A percentile compares a stretch with the other conserved stretches of the same genome.
Evolutionary conservation across 1,140 invertebrate species (phyloP).

Genomic region (Micrasema minimum): DNA sequence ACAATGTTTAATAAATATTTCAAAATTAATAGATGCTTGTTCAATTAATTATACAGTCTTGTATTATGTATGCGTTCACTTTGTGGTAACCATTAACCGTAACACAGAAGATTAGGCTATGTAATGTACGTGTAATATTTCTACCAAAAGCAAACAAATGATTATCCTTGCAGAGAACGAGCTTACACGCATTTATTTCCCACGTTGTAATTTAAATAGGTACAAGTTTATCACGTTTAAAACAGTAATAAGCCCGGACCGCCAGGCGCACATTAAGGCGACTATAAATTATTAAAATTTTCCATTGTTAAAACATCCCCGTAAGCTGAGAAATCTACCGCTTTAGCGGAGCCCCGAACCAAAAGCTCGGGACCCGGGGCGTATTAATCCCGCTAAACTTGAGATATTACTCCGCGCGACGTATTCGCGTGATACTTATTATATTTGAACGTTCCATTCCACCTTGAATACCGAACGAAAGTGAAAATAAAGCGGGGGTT

Average conservation of each 20-base stretch:
- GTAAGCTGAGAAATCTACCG: conserved; percentile 27
- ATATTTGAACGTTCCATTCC: conserved; percentile 19
- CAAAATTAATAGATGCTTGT: too few relatives aligned
- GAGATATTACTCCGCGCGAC: conserved; percentile 29
- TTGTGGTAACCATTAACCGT: not conserved
- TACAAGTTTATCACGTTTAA: conserved; percentile 36
- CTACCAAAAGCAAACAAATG: conserved; percentile 15
- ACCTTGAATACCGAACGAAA: conserved; percentile 19
- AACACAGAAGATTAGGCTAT: not conserved
- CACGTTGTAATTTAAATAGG: conserved; percentile 29
- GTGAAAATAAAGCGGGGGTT: conserved; percentile 8
- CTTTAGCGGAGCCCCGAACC: conserved; percentile 18
- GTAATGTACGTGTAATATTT: not conserved
- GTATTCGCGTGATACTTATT: conserved; percentile 29
- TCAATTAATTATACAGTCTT: too few relatives aligned
- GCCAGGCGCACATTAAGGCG: conserved; percentile 19
- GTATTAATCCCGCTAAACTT: conserved; percentile 19
- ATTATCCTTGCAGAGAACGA: conserved; percentile 3
- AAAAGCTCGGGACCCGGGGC: not conserved
- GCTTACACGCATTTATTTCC: conserved; percentile 16
- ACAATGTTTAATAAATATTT: not conserved
- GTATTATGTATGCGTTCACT: too few relatives aligned
- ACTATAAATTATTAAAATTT: conserved; percentile 45
- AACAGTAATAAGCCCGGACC: conserved; percentile 32
- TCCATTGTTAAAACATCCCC: conserved; percentile 43